These are phyloP conservation scores for Oreonectes daqikongensis DNA, from an alignment of 2,797 vertebrate genomes.

Conservation along the genomic window DNA sequence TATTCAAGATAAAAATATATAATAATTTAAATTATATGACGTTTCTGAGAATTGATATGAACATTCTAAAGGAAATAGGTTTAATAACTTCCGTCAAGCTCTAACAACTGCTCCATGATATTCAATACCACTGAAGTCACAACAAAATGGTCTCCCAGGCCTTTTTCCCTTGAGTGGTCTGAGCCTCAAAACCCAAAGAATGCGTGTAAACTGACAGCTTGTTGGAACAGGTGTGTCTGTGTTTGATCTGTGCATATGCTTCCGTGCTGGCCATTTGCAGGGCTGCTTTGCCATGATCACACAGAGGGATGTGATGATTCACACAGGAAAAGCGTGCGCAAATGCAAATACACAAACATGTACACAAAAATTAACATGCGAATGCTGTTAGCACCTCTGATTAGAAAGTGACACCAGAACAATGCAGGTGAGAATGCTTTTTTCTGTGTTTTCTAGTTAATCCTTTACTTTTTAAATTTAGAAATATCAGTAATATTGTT, in stretches of 20 bases:
- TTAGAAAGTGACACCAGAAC: conserved; percentile 10
- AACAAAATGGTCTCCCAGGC: conserved; percentile 2
- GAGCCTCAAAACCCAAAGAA: conserved; percentile 31
- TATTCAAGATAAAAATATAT: too few relatives aligned
- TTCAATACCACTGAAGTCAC: background rate
- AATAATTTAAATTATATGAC: too few relatives aligned
- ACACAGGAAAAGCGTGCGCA: conserved; percentile 67
- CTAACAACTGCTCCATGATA: background rate
- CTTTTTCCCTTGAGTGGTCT: background rate
- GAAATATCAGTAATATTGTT: background rate
- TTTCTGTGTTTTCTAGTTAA: background rate
- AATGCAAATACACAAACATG: conserved; percentile 18
- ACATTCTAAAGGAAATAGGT: too few relatives aligned
- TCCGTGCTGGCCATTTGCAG: conserved; percentile 59
- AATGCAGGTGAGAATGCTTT: background rate
- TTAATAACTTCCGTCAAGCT: background rate
- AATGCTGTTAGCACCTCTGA: conserved; percentile 23
- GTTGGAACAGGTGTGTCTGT: conserved; percentile 69
- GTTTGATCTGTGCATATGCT: conserved; percentile 69
- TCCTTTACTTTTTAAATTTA: background rate
- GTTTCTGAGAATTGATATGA: too few relatives aligned
- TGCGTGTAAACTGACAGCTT: conserved; percentile 31
- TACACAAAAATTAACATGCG: conserved; percentile 29
- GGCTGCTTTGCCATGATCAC: conserved; percentile 59
- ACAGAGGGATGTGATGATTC: conserved; percentile 53